Evolutionary conservation across 2,888 invertebrate genomes (phyloP).

Genomic region (Chrysolina americana): DNA sequence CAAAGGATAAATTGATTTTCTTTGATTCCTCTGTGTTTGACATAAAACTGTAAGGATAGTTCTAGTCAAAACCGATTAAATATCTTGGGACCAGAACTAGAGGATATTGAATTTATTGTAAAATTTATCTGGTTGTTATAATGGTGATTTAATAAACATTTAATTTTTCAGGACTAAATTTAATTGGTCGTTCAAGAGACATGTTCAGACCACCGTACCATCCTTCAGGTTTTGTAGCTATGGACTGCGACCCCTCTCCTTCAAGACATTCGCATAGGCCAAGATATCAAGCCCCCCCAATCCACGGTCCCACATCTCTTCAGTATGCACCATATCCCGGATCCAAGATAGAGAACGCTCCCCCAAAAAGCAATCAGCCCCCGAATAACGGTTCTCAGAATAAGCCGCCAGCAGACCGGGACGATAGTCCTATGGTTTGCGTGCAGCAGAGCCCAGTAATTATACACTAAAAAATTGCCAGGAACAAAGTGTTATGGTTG

Average conservation of each 20-base stretch:
- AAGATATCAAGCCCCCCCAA: slow-evolving; percentile 63
- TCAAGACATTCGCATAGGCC: slow-evolving; percentile 66
- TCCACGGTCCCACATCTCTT: slow-evolving; percentile 68
- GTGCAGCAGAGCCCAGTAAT: slow-evolving; percentile 94
- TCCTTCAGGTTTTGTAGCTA: slow-evolving; percentile 70
- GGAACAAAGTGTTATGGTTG: slow-evolving; percentile 17
- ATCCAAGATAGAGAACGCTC: slow-evolving; percentile 61
- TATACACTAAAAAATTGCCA: slow-evolving; percentile 77
- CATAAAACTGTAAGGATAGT: no score
- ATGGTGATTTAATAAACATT: slow-evolving; percentile 2
- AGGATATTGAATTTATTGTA: no score
- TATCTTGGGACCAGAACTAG: no score
- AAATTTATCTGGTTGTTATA: no score
- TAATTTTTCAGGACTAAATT: slow-evolving; percentile 68
- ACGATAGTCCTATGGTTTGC: slow-evolving; percentile 89
- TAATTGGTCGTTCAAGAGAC: slow-evolving; percentile 68
- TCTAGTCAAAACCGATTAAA: no score
- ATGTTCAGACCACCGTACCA: slow-evolving; percentile 59
- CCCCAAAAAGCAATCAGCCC: slow-evolving; percentile 48
- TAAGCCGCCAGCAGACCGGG: slow-evolving; percentile 65
- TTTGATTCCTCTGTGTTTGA: no score
- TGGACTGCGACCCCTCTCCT: slow-evolving; percentile 85
- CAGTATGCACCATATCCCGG: slow-evolving; percentile 67
- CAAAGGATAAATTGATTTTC: no score
- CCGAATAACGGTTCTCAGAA: slow-evolving; percentile 42